These are phyloP conservation scores for Phainopepla nitens DNA, from an alignment of 2,113 vertebrate genomes.

Conservation along the genomic window DNA sequence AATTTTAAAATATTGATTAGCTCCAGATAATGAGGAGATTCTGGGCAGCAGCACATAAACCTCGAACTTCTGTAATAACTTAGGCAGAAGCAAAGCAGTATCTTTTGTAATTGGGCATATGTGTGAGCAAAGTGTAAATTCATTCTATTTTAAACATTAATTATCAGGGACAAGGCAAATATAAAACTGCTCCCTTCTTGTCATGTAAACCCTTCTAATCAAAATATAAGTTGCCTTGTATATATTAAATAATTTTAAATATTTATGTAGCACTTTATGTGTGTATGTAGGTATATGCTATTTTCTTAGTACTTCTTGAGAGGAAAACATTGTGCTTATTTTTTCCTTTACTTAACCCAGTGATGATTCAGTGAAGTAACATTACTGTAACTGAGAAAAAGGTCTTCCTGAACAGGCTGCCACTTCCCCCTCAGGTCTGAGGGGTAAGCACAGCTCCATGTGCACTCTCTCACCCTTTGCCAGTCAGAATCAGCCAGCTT, in stretches of 20 bases:
- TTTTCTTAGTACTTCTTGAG: background rate
- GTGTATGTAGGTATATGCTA: background rate
- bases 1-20: background rate
- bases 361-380: background rate
- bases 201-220: background rate
- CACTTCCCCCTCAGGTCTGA: background rate
- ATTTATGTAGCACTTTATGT: background rate
- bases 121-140: background rate
- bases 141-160: background rate
- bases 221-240: background rate
- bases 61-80: background rate
- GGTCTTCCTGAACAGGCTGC: background rate
- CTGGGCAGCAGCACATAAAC: background rate
- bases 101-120: background rate
- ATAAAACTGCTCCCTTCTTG: background rate
- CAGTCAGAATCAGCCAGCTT: background rate
- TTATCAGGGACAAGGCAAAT: background rate
- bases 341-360: background rate
- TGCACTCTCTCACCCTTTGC: background rate
- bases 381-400: background rate
- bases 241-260: background rate
- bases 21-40: background rate
- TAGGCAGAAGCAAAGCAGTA: background rate
- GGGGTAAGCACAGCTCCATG: background rate
- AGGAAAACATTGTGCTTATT: background rate